A percentile compares a stretch with the other conserved stretches of the same genome.
Evolutionary conservation across 2,797 vertebrate species (phyloP).

Genomic region (Eptatretus atami): DNA sequence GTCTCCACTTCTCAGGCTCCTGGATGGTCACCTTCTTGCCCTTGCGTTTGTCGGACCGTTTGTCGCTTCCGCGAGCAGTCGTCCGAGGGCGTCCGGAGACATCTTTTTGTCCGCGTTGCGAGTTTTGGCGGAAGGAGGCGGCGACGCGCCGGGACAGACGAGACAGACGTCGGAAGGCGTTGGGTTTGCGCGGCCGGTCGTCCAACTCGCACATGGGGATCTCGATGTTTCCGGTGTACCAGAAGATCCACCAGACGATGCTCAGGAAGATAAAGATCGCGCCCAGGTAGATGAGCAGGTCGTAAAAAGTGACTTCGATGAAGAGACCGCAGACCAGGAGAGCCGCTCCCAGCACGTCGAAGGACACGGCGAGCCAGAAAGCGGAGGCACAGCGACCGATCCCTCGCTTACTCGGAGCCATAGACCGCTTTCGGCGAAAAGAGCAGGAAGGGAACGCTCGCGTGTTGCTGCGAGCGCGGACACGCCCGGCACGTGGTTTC

Average conservation of each 20-base stretch:
- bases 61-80: too few relatives aligned
- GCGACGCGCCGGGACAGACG: slow-evolving; percentile 1
- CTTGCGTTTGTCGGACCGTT: too few relatives aligned
- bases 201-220: slow-evolving; percentile 11
- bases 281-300: slow-evolving; percentile 33
- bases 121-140: too few relatives aligned
- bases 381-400: slow-evolving; percentile 18
- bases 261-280: slow-evolving; percentile 27
- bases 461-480: too few relatives aligned
- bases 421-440: too few relatives aligned
- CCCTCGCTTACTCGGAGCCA: slow-evolving; percentile 15
- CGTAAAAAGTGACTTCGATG: slow-evolving; percentile 22
- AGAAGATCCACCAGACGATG: slow-evolving; percentile 26
- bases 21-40: too few relatives aligned
- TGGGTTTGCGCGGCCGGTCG: slow-evolving; percentile 1
- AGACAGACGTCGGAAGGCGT: background rate
- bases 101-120: too few relatives aligned
- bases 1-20: too few relatives aligned
- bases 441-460: too few relatives aligned
- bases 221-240: slow-evolving; percentile 26
- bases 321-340: slow-evolving; percentile 25
- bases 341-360: slow-evolving; percentile 17
- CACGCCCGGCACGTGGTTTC: too few relatives aligned
- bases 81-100: too few relatives aligned
- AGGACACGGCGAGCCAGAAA: slow-evolving; percentile 17